These are phyloP conservation scores for Columba janthina DNA, from an alignment of 2,113 vertebrate genomes.

Conservation along the genomic window DNA sequence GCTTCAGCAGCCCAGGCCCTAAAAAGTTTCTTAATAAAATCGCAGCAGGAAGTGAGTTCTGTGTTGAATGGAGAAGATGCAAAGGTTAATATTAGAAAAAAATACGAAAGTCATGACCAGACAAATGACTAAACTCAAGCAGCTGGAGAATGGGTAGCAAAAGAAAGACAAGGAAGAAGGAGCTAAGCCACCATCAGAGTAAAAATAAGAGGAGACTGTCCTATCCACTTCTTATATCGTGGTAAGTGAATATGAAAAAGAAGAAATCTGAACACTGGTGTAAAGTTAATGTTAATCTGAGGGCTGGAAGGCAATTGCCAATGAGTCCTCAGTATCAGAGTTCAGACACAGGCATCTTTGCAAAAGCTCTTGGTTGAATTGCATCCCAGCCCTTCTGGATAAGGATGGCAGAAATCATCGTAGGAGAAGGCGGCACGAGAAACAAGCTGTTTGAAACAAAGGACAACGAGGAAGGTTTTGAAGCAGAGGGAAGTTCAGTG, in stretches of 20 bases:
- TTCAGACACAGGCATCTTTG: not conserved
- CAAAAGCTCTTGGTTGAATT: not conserved
- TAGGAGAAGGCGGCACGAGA: not conserved
- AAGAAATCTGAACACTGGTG: not conserved
- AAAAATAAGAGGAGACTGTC: not conserved
- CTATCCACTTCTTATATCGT: not conserved
- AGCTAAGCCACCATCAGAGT: not conserved
- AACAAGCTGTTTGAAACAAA: not conserved
- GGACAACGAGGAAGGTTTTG: not conserved
- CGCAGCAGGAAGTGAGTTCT: fast-evolving
- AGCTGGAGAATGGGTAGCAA: not conserved
- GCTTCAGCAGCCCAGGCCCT: not conserved
- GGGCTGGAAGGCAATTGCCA: not conserved
- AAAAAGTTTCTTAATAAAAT: not conserved
- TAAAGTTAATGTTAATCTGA: not conserved
- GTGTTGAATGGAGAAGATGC: not conserved
- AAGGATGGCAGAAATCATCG: not conserved
- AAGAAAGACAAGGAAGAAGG: not conserved
- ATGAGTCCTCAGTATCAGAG: not conserved
- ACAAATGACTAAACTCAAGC: not conserved
- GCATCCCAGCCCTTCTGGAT: not conserved
- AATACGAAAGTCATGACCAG: not conserved
- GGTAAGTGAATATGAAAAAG: not conserved
- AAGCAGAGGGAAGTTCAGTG: not conserved
- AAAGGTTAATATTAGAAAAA: not conserved